Evolutionary conservation across 2,888 invertebrate species (phyloP), one percentile per base, ranked within the genome.

Genomic region (Andrena camellia): DNA sequence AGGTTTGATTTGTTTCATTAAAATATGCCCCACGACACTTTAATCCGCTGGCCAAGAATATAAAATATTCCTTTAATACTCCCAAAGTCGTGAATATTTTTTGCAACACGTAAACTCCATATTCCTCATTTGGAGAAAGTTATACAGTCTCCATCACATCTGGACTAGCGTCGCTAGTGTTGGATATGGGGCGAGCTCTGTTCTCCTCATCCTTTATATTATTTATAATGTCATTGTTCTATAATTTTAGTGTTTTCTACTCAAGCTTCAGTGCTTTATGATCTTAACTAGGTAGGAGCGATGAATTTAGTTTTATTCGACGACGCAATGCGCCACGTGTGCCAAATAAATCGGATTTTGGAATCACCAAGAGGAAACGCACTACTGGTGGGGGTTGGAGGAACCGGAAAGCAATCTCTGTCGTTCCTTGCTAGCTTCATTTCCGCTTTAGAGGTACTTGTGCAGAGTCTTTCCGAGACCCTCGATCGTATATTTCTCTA

Each of bases 241-340:
- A 57, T 50, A 7, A 26, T 52, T 48, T 3, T 6, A 20, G 2
- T 3, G 20, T 57, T 5, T 57, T 20, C 31, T 6, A 52, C 60
- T 50, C 26, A 6, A 50, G 13, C 73, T 10, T 48, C 13, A 13
- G 5, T 52, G 1, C 31, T 66, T 33, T n/a, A n/a, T 31, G 50
- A 13, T 17, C 13, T 57, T 0, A 10, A 62, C 63, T 33, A 94
- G 93, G 95, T 96, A 77, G 97, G 98, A 1, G 97, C 97, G 0
- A 98, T 99, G 98, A 98, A 98, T 94, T 95, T 99, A 78, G 99
- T 99, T 2, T 96, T 99, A 8, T 99, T 99, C 92, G 98, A 98
- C 92, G 99, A 99, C 93, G 99, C 99, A 17, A 98, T 99, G 97
- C 96, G 96, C 85, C 98, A 99, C 93, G 96, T 99, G 69, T 98